Evolutionary conservation across 2,113 vertebrate genomes (phyloP).

Genomic region (Galeopterus variegatus): DNA sequence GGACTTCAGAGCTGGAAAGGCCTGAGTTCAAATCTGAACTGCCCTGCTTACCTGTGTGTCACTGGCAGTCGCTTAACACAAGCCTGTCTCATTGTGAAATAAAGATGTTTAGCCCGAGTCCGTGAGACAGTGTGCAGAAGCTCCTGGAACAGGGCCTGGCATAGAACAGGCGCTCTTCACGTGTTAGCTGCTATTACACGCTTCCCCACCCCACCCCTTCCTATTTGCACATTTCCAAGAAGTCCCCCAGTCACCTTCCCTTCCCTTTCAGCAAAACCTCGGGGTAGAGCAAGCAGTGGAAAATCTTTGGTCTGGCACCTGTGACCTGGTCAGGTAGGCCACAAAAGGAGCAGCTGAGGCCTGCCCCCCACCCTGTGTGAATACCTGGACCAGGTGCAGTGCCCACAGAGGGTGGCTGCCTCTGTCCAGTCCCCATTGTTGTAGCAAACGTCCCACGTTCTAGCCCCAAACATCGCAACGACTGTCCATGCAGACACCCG

Average conservation of each 20-base stretch:
- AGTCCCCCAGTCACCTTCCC: neutral
- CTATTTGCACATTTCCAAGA: neutral
- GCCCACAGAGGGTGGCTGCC: neutral
- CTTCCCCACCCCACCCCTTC: neutral
- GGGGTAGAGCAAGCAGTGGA: neutral
- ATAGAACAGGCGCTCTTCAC: neutral
- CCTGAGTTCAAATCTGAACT: neutral
- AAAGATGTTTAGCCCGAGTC: no score
- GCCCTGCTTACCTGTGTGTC: no score
- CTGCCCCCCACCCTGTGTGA: fast-evolving
- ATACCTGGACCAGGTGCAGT: neutral
- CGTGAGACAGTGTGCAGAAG: fast-evolving
- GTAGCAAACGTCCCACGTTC: neutral
- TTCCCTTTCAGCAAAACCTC: neutral
- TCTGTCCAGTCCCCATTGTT: fast-evolving
- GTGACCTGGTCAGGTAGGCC: neutral
- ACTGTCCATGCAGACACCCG: neutral
- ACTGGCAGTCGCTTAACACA: no score
- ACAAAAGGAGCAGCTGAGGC: fast-evolving
- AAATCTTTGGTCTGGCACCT: neutral
- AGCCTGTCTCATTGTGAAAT: no score
- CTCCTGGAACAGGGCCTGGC: neutral
- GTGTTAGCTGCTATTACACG: fast-evolving
- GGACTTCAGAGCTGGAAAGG: neutral
- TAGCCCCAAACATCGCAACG: neutral